These are phyloP conservation scores for Netelia fuscicornis DNA, from an alignment of 2,888 invertebrate species.

Conservation along the genomic window DNA sequence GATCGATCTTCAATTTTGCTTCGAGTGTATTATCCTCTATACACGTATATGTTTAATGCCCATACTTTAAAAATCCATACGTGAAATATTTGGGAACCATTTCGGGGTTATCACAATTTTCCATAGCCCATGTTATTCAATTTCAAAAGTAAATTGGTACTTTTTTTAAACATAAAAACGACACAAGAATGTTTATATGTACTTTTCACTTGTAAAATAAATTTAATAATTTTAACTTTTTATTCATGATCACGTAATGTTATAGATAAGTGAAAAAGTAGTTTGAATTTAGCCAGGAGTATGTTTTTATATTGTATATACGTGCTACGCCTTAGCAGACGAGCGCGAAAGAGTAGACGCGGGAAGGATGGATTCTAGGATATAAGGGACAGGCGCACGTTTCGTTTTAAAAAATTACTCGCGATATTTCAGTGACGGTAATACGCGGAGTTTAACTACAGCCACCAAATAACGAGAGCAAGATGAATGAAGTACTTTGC, in stretches of 20 bases:
- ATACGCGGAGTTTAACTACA: slow-evolving; percentile 80
- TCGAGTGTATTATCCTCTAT: slow-evolving; percentile 10
- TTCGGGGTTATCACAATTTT: slow-evolving; percentile 10
- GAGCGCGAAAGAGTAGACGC: not conserved
- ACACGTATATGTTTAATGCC: not conserved
- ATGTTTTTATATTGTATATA: not conserved
- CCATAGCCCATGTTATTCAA: too few relatives aligned
- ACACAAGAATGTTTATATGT: too few relatives aligned
- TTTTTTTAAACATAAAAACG: too few relatives aligned
- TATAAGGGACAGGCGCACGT: slow-evolving; percentile 70
- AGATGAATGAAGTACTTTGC: slow-evolving; percentile 83
- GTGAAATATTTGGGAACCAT: slow-evolving; percentile 13
- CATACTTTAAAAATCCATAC: slow-evolving; percentile 17
- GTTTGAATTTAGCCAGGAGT: too few relatives aligned
- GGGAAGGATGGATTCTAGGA: slow-evolving; percentile 10
- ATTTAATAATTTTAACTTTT: too few relatives aligned
- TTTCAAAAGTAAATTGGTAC: too few relatives aligned
- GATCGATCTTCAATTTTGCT: slow-evolving; percentile 63
- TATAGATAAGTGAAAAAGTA: too few relatives aligned
- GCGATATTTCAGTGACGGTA: slow-evolving; percentile 80
- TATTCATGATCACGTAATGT: too few relatives aligned
- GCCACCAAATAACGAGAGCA: slow-evolving; percentile 82
- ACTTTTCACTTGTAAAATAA: too few relatives aligned
- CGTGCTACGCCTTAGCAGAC: too few relatives aligned
- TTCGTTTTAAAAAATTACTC: slow-evolving; percentile 79